Evolutionary conservation across 1,140 invertebrate species (phyloP).

Genomic region (Aphelenchoides besseyi): DNA sequence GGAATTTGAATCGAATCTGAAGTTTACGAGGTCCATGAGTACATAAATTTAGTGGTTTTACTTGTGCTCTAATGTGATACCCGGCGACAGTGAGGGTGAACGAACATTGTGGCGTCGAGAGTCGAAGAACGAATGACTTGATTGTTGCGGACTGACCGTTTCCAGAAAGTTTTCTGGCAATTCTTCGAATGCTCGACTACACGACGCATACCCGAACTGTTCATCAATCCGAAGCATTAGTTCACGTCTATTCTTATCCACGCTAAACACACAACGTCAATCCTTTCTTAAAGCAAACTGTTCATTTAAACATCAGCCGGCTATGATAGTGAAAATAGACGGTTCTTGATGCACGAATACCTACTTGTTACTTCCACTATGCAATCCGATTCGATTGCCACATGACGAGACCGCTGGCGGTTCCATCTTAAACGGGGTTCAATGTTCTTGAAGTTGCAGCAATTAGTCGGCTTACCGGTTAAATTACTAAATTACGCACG

Average conservation of each 20-base stretch:
- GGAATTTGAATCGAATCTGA: background rate
- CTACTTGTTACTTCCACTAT: background rate
- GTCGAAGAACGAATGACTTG: background rate
- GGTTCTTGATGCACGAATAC: no score
- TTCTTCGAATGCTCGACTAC: constrained; percentile 54
- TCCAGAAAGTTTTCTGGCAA: constrained; percentile 60
- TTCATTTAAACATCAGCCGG: no score
- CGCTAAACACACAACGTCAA: constrained; percentile 7
- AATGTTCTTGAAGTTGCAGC: no score
- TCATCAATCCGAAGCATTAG: constrained; percentile 58
- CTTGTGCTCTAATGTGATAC: constrained; percentile 7
- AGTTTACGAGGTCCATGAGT: no score
- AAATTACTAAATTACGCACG: no score
- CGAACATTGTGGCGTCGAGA: background rate
- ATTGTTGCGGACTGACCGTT: constrained; percentile 59
- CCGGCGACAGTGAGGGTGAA: background rate
- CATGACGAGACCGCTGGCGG: background rate
- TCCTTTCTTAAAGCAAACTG: no score
- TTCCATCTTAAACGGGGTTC: no score
- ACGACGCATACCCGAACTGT: constrained; percentile 36
- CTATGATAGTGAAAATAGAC: no score
- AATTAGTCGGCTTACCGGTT: no score
- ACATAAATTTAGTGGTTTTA: background rate
- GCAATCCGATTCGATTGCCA: background rate
- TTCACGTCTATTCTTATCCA: background rate